Percentiles rank a stretch among this genome's conserved stretches.
Evolutionary conservation across 92 coral and sea anemone species (phyloP).

Genomic region (Bergia puertoricense): DNA sequence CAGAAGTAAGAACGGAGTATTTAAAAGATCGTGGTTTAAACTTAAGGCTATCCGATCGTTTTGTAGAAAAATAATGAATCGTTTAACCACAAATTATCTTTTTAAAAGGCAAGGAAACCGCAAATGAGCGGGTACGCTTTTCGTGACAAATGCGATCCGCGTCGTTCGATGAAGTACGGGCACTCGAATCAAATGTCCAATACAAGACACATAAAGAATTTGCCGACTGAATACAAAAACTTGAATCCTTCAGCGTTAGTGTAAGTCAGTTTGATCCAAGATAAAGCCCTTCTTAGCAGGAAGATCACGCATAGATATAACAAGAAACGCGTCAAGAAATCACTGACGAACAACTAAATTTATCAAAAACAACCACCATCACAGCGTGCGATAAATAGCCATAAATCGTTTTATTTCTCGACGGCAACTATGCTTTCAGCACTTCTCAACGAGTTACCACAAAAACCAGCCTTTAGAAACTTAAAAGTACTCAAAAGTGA

Average conservation of each 20-base stretch:
- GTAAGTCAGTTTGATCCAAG: not conserved
- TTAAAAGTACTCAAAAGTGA: constrained; percentile 45
- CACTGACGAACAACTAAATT: not conserved
- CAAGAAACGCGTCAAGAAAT: not conserved
- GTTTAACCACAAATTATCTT: constrained; percentile 51
- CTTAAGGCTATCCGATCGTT: constrained; percentile 49
- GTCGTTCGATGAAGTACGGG: constrained; percentile 15
- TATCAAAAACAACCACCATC: not conserved
- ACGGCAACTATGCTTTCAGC: constrained; percentile 26
- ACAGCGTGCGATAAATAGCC: constrained; percentile 11
- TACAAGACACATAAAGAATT: not conserved
- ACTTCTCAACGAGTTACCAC: constrained; percentile 31
- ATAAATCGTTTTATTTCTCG: not conserved
- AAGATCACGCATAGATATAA: not conserved
- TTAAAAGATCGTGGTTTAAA: constrained; percentile 36
- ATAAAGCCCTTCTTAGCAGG: constrained; percentile 17
- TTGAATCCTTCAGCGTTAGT: not conserved
- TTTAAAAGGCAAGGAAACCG: constrained; percentile 49
- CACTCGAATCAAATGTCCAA: constrained; percentile 35
- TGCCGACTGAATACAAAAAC: constrained; percentile 23
- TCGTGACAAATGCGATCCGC: constrained; percentile 43
- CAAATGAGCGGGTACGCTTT: constrained; percentile 40
- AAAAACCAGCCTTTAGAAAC: constrained; percentile 17
- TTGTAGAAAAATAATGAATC: constrained; percentile 46
- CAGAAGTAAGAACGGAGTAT: not conserved